Percentiles rank a stretch among this genome's conserved stretches.
phyloP scores from a whole-genome alignment of 2,113 vertebrate species.

The Leptodactylus fuscus region DNA sequence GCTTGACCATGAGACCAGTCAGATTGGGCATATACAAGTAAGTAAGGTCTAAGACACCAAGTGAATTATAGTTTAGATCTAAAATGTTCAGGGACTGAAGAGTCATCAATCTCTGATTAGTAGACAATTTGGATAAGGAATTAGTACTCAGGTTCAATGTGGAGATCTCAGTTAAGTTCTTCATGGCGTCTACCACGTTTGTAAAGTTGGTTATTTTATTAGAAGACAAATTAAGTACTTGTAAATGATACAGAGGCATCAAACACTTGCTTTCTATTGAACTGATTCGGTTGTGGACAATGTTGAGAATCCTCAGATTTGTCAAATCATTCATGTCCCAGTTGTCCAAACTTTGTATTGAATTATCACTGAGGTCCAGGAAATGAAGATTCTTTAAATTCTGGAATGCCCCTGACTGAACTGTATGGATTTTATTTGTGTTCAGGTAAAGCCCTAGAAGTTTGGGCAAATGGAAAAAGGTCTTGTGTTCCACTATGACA shows the following conservation, averaged over 20 bases:
- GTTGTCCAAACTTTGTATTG: slow-evolving; percentile 33
- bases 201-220: slow-evolving; percentile 55
- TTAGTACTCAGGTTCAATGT: slow-evolving; percentile 56
- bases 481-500: not conserved
- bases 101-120: not conserved
- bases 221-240: slow-evolving; percentile 53
- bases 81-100: slow-evolving; percentile 54
- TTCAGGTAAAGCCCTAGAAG: slow-evolving; percentile 52
- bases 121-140: slow-evolving; percentile 19
- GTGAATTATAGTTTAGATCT: slow-evolving; percentile 54
- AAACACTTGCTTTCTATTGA: not conserved
- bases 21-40: slow-evolving; percentile 56
- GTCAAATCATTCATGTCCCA: slow-evolving; percentile 29
- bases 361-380: slow-evolving; percentile 60
- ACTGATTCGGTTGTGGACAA: slow-evolving; percentile 53
- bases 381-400: slow-evolving; percentile 32
- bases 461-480: slow-evolving; percentile 54
- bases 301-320: slow-evolving; percentile 41
- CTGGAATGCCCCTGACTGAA: slow-evolving; percentile 52
- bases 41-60: slow-evolving; percentile 59
- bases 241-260: slow-evolving; percentile 22
- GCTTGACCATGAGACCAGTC: slow-evolving; percentile 44
- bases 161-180: slow-evolving; percentile 13
- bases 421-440: slow-evolving; percentile 33
- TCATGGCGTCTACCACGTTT: not conserved